Conservation (phyloP, 1,140 invertebrate genomes). For the Samia ricini region DNA sequence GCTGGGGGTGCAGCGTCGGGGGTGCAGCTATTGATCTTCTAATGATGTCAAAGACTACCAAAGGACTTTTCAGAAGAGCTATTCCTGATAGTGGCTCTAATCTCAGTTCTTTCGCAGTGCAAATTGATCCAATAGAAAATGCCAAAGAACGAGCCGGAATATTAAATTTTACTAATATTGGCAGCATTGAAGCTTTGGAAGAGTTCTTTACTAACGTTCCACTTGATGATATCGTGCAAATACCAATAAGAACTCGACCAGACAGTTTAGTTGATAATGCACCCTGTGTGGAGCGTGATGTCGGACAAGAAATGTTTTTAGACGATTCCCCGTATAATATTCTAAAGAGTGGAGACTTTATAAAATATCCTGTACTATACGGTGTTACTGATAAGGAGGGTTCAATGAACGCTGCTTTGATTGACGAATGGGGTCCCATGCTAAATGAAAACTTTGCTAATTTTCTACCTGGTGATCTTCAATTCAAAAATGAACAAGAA, state of each 20-base stretch:
- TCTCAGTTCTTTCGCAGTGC: slow-evolving; percentile 18
- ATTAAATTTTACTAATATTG: slow-evolving; percentile 7
- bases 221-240: background rate
- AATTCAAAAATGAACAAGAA: slow-evolving; percentile 19
- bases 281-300: slow-evolving; percentile 25
- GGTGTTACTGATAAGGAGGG: slow-evolving; percentile 25
- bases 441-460: slow-evolving; percentile 28
- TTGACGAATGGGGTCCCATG: slow-evolving; percentile 11
- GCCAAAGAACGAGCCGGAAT: slow-evolving; percentile 16
- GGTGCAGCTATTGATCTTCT: slow-evolving; percentile 24
- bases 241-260: background rate
- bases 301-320: slow-evolving; percentile 17
- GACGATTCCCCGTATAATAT: slow-evolving; percentile 17
- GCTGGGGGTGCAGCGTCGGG: slow-evolving; percentile 29
- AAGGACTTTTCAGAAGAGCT: slow-evolving; percentile 31
- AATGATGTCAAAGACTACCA: slow-evolving; percentile 24
- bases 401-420: background rate
- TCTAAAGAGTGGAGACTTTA: slow-evolving; percentile 4
- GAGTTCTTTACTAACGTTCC: slow-evolving; percentile 17
- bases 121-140: slow-evolving; percentile 22
- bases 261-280: slow-evolving; percentile 17
- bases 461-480: slow-evolving; percentile 27
- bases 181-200: slow-evolving; percentile 23
- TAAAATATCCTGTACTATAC: slow-evolving; percentile 7
- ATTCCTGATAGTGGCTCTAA: slow-evolving; percentile 30